phyloP scores from a whole-genome alignment of 2,113 vertebrate species.

The Hipposideros armiger region DNA sequence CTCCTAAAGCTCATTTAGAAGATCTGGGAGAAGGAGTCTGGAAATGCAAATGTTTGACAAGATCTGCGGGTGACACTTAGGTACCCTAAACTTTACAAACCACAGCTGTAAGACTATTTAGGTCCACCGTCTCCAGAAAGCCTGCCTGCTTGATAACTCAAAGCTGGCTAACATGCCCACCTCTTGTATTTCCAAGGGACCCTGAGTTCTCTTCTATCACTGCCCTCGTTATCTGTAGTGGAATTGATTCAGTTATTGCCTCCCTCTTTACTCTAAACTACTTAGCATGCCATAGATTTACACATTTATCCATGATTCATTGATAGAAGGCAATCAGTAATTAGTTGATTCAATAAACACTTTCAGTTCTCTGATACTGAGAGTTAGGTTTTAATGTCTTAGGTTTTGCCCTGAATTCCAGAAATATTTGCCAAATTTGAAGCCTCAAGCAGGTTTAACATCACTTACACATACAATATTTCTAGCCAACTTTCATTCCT shows the following conservation, averaged over 20 bases:
- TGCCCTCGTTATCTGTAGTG: neutral
- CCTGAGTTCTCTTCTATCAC: neutral
- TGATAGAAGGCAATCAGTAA: neutral
- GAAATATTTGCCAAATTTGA: conserved; percentile 5
- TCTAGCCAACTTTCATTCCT: neutral
- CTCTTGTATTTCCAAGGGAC: neutral
- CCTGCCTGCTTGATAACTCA: rapidly evolving
- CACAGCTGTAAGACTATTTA: neutral
- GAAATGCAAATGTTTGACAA: neutral
- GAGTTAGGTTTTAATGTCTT: neutral
- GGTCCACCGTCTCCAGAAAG: neutral
- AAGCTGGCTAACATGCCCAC: neutral
- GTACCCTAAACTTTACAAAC: neutral
- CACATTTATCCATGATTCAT: neutral
- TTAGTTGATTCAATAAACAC: neutral
- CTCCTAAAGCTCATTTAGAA: neutral
- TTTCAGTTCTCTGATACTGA: neutral
- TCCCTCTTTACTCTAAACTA: neutral
- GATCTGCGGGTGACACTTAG: neutral
- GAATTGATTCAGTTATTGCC: neutral
- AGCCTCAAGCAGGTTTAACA: neutral
- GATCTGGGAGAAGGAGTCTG: neutral
- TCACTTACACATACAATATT: neutral
- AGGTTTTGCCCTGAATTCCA: neutral
- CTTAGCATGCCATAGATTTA: neutral